A percentile compares a stretch with the other conserved stretches of the same genome.
Conservation (phyloP, 64 coral and sea anemone species). For the Acropora tenuis region DNA sequence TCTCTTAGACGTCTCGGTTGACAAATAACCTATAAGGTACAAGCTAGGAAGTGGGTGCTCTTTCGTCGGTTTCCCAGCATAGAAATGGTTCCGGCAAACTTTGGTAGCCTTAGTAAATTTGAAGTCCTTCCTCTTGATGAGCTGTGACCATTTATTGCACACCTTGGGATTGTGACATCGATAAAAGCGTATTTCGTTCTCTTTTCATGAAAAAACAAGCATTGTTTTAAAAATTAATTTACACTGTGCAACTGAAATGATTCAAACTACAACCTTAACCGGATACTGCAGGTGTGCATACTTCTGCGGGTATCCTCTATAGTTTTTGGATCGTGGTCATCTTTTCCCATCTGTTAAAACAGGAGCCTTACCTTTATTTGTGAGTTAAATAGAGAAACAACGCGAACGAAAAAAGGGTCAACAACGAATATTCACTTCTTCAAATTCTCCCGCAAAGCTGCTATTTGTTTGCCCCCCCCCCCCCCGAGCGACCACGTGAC, state of each 20-base stretch:
- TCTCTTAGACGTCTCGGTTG: constrained; percentile 12
- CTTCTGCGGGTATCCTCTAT: constrained; percentile 38
- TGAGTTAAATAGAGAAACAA: constrained; percentile 31
- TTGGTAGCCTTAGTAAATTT: constrained; percentile 54
- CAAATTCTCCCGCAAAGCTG: neutral
- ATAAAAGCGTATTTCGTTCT: constrained; percentile 53
- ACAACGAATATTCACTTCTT: neutral
- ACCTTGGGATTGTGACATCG: constrained; percentile 10
- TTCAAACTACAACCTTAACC: constrained; percentile 30
- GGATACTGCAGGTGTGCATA: constrained; percentile 31
- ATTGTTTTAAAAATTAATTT: constrained; percentile 26
- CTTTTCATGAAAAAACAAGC: neutral
- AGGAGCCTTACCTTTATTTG: constrained; percentile 37
- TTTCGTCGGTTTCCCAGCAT: constrained; percentile 49
- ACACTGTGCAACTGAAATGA: neutral
- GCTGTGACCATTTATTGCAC: constrained; percentile 63
- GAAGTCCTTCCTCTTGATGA: constrained; percentile 54
- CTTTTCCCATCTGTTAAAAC: constrained; percentile 37
- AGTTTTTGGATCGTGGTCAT: constrained; percentile 55
- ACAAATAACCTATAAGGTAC: constrained; percentile 21
- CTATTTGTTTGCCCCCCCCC: constrained; percentile 9
- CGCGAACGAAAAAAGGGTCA: neutral
- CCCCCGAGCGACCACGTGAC: constrained; percentile 9
- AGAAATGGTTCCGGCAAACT: constrained; percentile 57
- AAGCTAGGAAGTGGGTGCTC: constrained; percentile 46